Percentiles rank a stretch among this genome's conserved stretches.
phyloP scores from a whole-genome alignment of 2,113 vertebrate genomes.

The Zapus hudsonius region DNA sequence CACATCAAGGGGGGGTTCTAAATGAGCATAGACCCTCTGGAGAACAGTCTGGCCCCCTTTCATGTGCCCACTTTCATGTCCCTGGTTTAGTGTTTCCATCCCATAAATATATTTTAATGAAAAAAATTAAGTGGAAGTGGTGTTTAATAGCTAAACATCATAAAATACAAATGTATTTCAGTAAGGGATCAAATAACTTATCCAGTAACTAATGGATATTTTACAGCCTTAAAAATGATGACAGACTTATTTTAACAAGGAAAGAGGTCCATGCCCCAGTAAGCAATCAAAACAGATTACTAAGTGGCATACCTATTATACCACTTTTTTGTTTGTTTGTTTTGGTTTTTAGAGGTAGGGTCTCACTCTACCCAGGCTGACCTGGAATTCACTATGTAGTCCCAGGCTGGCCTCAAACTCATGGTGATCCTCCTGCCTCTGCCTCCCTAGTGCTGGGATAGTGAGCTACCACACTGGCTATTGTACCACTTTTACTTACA shows the following conservation, averaged over 20 bases:
- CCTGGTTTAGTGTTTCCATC: background rate
- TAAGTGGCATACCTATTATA: background rate
- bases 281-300: background rate
- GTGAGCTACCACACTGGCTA: no score
- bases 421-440: no score
- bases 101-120: background rate
- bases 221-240: background rate
- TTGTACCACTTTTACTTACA: background rate
- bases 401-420: no score
- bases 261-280: background rate
- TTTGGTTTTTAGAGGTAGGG: no score
- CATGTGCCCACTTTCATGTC: background rate
- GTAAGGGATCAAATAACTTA: background rate
- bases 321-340: no score
- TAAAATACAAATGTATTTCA: background rate
- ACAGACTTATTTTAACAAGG: background rate
- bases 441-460: no score
- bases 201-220: background rate
- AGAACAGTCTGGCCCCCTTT: background rate
- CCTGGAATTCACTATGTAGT: no score
- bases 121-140: background rate
- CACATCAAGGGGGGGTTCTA: background rate
- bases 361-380: no score
- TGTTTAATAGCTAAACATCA: background rate
- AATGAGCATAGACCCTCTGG: background rate